Base-by-base conservation (phyloP, 2,797 vertebrate genomes). In the Allobates femoralis region DNA sequence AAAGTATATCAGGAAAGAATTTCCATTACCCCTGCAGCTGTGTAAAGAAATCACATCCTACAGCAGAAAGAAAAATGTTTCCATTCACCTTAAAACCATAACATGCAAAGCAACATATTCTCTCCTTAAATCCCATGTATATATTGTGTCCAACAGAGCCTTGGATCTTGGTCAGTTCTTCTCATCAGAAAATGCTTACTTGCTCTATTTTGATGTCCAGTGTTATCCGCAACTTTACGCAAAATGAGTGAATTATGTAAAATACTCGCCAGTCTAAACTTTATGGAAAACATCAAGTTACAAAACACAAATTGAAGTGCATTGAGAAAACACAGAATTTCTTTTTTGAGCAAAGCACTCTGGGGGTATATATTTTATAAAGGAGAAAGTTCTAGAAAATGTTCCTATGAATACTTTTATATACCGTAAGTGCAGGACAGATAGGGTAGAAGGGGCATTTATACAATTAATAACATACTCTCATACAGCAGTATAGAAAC, bases 21-120 rank as follows among this genome's bases (percentile, higher is more conserved):
- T 71, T 71, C 21, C 34, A 41, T 71, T 46, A 15, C 67, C 67
- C 46, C 67, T 23, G 21, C 67, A 71, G 67, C 67, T 71, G 67
- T 71, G 34, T 71, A 71, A 71, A 71, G 67, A 71, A 71, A 71
- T 41, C 67, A 71, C 34, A 71, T 71, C 67, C 67, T 71, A 41
- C 12, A 14, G 34, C 18, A 37, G 30, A 32, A 71, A 71, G 37
- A n/a, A 71, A 1, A 14, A 14, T 41, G 21, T 71, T 71, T 71
- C 67, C 21, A 46, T 71, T 71, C 67, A 71, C 21, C 34, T 71
- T 23, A 71, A n/a, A 41, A 71, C 19, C 34, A 71, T 10, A 41
- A 12, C 41, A 71, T 71, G 67, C 23, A 71, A 71, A 41, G 34
- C 30, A 67, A 8, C 18, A 34, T 34, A 34, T 71, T 37, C 19